A percentile compares a stretch with the other conserved stretches of the same genome.
These are phyloP conservation scores for Phortica variegata DNA, from an alignment of 1,140 invertebrate genomes.

Conservation along the genomic window DNA sequence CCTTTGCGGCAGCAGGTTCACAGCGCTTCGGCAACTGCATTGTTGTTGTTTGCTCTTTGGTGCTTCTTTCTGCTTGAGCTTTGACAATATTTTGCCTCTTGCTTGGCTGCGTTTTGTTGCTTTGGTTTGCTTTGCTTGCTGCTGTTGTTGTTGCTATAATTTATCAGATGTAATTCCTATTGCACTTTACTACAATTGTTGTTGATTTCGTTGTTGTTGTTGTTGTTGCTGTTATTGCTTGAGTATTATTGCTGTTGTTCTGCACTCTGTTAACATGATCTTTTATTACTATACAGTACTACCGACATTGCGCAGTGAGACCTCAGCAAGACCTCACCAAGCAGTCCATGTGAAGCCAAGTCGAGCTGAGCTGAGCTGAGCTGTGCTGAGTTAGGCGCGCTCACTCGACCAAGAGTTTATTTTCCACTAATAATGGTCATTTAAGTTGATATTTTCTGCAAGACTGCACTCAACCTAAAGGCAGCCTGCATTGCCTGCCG, in stretches of 20 bases:
- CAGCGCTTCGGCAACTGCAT: slow-evolving; percentile 26
- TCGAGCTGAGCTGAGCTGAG: no score
- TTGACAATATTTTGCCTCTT: slow-evolving; percentile 40
- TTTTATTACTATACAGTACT: slow-evolving; percentile 41
- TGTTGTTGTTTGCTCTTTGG: slow-evolving; percentile 1
- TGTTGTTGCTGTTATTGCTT: slow-evolving; percentile 6
- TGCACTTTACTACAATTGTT: slow-evolving; percentile 10
- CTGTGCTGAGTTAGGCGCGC: no score
- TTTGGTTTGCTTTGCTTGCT: slow-evolving; percentile 15
- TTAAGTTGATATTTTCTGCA: slow-evolving; percentile 33
- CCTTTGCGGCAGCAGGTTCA: slow-evolving; percentile 8
- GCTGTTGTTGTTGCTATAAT: slow-evolving; percentile 36
- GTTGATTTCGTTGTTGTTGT: not conserved
- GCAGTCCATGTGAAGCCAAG: no score
- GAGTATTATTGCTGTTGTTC: slow-evolving; percentile 20
- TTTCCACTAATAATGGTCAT: slow-evolving; percentile 55
- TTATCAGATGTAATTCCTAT: slow-evolving; percentile 51
- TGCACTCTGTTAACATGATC: slow-evolving; percentile 47
- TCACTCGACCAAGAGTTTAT: slow-evolving; percentile 41
- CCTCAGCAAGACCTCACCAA: no score
- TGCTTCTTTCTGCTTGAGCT: slow-evolving; percentile 4
- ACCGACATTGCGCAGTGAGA: slow-evolving; percentile 14
- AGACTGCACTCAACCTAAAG: no score
- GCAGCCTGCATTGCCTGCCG: no score
- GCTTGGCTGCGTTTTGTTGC: slow-evolving; percentile 7